Conservation (phyloP, 2,888 invertebrate genomes). For the Teleiodes luculella region DNA sequence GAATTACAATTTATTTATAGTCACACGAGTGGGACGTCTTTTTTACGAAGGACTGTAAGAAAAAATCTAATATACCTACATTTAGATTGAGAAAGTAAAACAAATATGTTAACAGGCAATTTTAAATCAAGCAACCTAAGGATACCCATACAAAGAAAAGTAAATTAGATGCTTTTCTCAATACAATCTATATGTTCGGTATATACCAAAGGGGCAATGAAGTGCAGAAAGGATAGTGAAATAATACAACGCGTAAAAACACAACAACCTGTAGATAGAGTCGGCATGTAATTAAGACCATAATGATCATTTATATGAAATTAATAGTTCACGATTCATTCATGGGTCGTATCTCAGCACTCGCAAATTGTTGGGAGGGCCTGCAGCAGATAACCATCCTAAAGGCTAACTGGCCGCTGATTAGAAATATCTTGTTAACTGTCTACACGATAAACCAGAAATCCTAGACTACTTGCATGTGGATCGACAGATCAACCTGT, state of each 20-base stretch:
- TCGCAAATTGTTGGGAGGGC: slow-evolving; percentile 11
- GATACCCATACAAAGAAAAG: no score
- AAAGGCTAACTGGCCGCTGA: slow-evolving; percentile 12
- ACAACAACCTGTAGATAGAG: slow-evolving; percentile 10
- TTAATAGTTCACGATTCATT: slow-evolving; percentile 20
- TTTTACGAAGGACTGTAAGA: no score
- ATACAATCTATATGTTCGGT: no score
- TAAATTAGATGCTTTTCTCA: no score
- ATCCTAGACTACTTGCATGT: not conserved
- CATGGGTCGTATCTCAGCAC: slow-evolving; percentile 6
- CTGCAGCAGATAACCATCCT: not conserved
- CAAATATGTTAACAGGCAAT: no score
- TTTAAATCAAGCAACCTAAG: no score
- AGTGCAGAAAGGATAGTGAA: not conserved
- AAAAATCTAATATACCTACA: no score
- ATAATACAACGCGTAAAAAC: not conserved
- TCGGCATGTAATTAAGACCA: slow-evolving; percentile 14
- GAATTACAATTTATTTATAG: no score
- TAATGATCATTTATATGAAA: slow-evolving; percentile 23
- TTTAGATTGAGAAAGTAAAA: no score
- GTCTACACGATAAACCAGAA: not conserved
- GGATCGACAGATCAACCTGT: no score
- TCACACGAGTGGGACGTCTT: no score
- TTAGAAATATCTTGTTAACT: slow-evolving; percentile 7
- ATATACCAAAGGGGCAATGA: no score